Conservation (phyloP, 2,113 vertebrate species). For the Dinomys branickii region DNA sequence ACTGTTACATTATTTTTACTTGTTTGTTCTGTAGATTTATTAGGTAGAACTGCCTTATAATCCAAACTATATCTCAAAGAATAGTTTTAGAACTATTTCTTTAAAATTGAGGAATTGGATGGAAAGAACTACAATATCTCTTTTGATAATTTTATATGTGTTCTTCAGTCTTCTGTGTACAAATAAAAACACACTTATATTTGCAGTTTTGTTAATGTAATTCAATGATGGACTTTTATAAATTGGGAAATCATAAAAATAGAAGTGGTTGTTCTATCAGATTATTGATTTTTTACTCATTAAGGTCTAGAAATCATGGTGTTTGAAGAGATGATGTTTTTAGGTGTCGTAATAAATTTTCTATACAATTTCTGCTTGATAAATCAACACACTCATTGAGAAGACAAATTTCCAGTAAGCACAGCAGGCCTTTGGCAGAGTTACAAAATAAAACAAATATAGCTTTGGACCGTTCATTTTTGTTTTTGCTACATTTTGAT, state of each 20-base stretch:
- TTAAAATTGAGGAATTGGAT: neutral
- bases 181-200: neutral
- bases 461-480: neutral
- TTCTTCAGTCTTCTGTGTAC: neutral
- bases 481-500: conserved; percentile 3
- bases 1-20: neutral
- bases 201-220: neutral
- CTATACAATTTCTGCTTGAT: conserved; percentile 12
- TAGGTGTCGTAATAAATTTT: neutral
- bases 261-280: neutral
- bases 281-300: conserved; percentile 23
- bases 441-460: neutral
- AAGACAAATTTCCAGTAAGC: neutral
- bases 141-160: neutral
- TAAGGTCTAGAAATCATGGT: neutral
- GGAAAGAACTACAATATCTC: neutral
- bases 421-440: neutral
- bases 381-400: conserved; percentile 16
- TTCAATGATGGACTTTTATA: neutral
- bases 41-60: conserved; percentile 5
- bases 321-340: conserved; percentile 21
- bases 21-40: conserved; percentile 6
- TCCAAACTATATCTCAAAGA: conserved; percentile 3
- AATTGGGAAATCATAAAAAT: neutral
- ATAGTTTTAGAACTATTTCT: conserved; percentile 17